Conservation (phyloP, 2,113 vertebrate species). For the Pagrus major region DNA sequence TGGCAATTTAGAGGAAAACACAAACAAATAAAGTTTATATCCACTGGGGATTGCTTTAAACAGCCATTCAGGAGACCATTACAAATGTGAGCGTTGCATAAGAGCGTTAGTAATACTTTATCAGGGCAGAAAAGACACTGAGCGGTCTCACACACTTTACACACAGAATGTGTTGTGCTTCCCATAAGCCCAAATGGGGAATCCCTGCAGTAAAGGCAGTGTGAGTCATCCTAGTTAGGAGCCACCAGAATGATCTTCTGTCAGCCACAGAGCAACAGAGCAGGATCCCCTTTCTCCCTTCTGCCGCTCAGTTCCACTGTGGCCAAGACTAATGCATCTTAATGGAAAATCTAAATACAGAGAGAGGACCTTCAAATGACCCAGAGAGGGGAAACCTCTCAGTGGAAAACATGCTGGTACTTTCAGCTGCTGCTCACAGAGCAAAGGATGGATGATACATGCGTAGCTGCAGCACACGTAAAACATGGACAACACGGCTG, state of each 20-base stretch:
- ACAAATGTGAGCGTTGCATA: slow-evolving; percentile 23
- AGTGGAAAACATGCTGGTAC: slow-evolving; percentile 33
- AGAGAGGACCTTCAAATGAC: slow-evolving; percentile 63
- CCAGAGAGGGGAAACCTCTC: slow-evolving; percentile 51
- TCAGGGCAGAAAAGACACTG: slow-evolving; percentile 14
- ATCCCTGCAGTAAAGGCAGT: slow-evolving; percentile 70
- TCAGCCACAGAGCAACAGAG: slow-evolving; percentile 67
- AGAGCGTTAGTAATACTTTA: slow-evolving; percentile 34
- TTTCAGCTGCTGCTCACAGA: slow-evolving; percentile 12
- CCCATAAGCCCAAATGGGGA: slow-evolving; percentile 66
- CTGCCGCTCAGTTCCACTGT: slow-evolving; percentile 46
- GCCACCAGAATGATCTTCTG: slow-evolving; percentile 58
- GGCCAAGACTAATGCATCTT: slow-evolving; percentile 65
- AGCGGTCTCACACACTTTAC: slow-evolving; percentile 10
- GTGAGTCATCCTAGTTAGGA: slow-evolving; percentile 70
- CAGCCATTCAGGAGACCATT: background rate
- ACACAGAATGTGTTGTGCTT: slow-evolving; percentile 46
- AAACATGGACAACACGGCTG: background rate
- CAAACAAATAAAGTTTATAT: slow-evolving; percentile 33
- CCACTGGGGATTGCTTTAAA: slow-evolving; percentile 18
- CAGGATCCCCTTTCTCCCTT: slow-evolving; percentile 56
- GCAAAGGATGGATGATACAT: background rate
- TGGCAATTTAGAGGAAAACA: slow-evolving; percentile 30
- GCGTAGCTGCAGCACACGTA: background rate
- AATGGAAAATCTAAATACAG: slow-evolving; percentile 72